These are phyloP conservation scores for Marronus borbonicus DNA, from an alignment of 2,888 invertebrate genomes.

Conservation along the genomic window DNA sequence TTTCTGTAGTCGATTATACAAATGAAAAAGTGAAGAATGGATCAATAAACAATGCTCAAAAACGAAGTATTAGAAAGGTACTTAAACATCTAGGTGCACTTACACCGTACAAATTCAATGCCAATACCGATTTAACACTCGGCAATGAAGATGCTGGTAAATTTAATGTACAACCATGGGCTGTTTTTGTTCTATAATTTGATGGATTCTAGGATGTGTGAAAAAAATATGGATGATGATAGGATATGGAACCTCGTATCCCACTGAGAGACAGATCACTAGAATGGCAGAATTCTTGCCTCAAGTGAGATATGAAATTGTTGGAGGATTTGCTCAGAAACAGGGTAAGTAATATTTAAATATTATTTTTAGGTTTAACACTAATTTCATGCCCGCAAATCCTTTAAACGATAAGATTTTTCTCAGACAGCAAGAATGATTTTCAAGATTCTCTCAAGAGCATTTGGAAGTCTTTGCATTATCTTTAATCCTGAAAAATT, in stretches of 20 bases:
- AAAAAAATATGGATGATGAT: conserved; percentile 82
- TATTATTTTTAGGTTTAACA: neutral
- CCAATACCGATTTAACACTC: conserved; percentile 57
- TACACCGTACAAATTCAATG: conserved; percentile 80
- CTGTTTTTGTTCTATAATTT: conserved; percentile 52
- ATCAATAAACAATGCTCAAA: too few relatives aligned
- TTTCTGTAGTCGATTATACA: too few relatives aligned
- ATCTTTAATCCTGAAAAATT: too few relatives aligned
- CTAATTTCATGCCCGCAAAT: too few relatives aligned
- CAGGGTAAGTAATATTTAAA: neutral
- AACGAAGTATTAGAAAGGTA: too few relatives aligned
- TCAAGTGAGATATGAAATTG: conserved; percentile 71
- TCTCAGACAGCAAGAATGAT: too few relatives aligned
- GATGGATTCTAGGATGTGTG: conserved; percentile 71
- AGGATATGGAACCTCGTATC: conserved; percentile 85
- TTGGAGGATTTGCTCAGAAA: conserved; percentile 68
- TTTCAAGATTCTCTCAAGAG: too few relatives aligned
- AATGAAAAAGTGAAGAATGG: too few relatives aligned
- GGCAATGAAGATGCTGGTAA: conserved; percentile 74
- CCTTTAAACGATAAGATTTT: too few relatives aligned
- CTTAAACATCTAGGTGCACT: conserved; percentile 75
- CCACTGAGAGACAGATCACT: conserved; percentile 68
- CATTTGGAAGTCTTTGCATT: too few relatives aligned
- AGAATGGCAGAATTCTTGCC: conserved; percentile 72
- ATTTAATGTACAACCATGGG: conserved; percentile 21